A percentile compares a stretch with the other conserved stretches of the same genome.
phyloP scores from a whole-genome alignment of 2,113 vertebrate species.

The Mustela nigripes region DNA sequence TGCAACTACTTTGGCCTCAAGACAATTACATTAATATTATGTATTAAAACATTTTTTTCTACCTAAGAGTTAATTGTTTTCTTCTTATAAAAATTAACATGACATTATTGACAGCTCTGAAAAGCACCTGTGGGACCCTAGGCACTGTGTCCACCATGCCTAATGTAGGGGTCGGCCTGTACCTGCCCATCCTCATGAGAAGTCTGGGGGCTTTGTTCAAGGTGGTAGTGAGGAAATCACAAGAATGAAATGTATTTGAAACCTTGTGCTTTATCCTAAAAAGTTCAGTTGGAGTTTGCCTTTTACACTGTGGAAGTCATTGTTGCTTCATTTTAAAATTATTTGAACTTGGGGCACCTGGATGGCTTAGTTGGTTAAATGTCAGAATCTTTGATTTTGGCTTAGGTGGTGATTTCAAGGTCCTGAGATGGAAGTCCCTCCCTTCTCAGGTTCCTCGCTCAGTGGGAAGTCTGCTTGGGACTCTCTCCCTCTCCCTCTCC shows the following conservation, averaged over 20 bases:
- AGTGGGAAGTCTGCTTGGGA: neutral
- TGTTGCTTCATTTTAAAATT: neutral
- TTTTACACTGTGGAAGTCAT: neutral
- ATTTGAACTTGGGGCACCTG: neutral
- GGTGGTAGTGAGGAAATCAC: neutral
- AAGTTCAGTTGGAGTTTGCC: neutral
- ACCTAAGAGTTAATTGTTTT: slow-evolving; percentile 10
- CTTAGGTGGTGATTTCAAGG: neutral
- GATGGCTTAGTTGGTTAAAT: neutral
- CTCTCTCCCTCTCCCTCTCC: neutral
- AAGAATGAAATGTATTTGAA: neutral
- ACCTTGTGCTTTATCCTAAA: neutral
- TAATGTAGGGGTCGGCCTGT: fast-evolving
- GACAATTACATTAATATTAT: neutral
- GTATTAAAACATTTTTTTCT: slow-evolving; percentile 25
- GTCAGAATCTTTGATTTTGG: neutral
- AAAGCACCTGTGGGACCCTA: neutral
- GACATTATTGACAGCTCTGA: neutral
- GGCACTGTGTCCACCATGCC: neutral
- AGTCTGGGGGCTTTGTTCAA: fast-evolving
- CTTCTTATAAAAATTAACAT: neutral
- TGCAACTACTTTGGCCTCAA: neutral
- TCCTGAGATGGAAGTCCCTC: neutral
- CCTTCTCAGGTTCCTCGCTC: neutral
- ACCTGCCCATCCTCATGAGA: neutral